Base-by-base conservation (phyloP, 2,888 invertebrate genomes). In the Megamerina dolium region DNA sequence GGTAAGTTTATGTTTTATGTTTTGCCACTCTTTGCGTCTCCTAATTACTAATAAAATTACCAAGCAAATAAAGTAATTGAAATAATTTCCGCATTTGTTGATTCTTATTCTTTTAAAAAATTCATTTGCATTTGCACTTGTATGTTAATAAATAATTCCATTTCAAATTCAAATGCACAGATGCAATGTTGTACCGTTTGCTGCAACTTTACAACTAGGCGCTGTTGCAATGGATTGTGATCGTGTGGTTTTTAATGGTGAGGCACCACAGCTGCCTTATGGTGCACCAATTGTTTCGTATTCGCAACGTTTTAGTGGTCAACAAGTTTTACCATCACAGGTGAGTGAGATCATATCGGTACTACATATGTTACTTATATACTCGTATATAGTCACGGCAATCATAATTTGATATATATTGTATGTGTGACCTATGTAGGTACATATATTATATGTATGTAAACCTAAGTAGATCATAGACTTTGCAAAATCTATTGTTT, bases 171-270 rank as follows among this genome's bases (percentile, higher is more conserved):
- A n/a, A n/a, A n/a, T 39, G 26, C 39, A 56, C 52, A 79, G 79
- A 47, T 79, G 79, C 60, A 68, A 70, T 59, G 65, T 72, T 45
- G 72, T 73, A 55, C 64, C 75, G 41, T 70, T 69, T 52, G 75
- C 74, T 13, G 73, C 77, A 18, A 71, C 73, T 33, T 77, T 76
- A 51, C 70, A 74, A 43, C 66, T 71, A 29, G 68, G 69, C 35
- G 70, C 79, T 42, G 81, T 89, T 52, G 74, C 79, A 55, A 81
- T 90, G 77, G 80, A 91, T 68, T 92, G 92, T 66, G 90, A 92
- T 73, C 73, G 80, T 8, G 82, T 88, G 18, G 86, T 89, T 20
- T 89, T 91, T 60, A 76, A 82, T 19, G 81, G 82, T 5, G 89
- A 91, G 63, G 82, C 84, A 52, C 82, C 88, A 0, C 75, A 82